Conservation (phyloP, 92 coral and sea anemone genomes). For the Parazoanthus swiftii region DNA sequence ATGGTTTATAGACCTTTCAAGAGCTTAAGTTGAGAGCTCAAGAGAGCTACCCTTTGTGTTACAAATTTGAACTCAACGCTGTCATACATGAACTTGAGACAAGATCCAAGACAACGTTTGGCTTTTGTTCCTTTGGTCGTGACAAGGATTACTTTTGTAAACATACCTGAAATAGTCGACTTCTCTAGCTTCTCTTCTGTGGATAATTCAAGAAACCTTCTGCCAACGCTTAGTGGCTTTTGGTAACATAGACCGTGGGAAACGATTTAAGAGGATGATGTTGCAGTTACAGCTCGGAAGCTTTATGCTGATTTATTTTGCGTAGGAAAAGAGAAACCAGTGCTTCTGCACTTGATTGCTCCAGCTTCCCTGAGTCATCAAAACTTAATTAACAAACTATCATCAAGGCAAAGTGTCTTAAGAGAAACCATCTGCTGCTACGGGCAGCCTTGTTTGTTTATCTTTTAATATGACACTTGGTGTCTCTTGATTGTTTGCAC, state of each 20-base stretch:
- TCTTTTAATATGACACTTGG: neutral
- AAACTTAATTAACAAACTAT: conserved; percentile 20
- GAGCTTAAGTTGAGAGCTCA: neutral
- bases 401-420: neutral
- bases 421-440: neutral
- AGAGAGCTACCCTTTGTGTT: neutral
- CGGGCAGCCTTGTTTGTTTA: neutral
- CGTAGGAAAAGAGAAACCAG: neutral
- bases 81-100: conserved; percentile 10
- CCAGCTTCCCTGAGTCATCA: neutral
- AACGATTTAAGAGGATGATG: neutral
- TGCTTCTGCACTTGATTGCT: conserved; percentile 4
- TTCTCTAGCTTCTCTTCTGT: neutral
- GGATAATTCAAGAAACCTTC: conserved; percentile 20
- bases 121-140: conserved; percentile 21
- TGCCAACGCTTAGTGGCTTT: neutral
- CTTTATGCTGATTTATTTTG: conserved; percentile 5
- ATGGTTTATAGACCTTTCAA: neutral
- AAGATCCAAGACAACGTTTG: conserved; percentile 6
- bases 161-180: conserved; percentile 30
- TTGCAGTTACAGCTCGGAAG: neutral
- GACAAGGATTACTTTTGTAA: conserved; percentile 27
- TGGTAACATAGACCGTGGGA: neutral
- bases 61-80: neutral
- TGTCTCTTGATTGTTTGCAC: neutral